Percentiles rank a stretch among this genome's conserved stretches.
Evolutionary conservation across 2,113 vertebrate genomes (phyloP).

Genomic region (Plotosus lineatus): DNA sequence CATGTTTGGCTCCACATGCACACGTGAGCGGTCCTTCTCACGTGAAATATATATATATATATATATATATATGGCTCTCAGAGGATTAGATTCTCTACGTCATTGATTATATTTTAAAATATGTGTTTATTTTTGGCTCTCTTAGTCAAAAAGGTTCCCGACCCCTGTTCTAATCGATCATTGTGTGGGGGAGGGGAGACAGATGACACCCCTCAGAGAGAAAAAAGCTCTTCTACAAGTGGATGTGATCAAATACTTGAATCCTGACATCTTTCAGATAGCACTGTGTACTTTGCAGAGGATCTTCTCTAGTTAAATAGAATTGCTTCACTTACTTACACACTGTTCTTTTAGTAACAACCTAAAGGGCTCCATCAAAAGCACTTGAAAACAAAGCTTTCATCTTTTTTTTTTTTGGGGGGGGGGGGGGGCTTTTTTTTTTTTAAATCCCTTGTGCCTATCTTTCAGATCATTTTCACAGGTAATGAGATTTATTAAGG

Average conservation of each 20-base stretch:
- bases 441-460: constrained; percentile 15
- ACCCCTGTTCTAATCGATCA: no score
- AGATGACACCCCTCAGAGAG: no score
- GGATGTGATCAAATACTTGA: constrained; percentile 10
- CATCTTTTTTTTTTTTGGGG: constrained; percentile 41
- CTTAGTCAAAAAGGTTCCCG: no score
- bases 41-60: no score
- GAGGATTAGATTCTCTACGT: no score
- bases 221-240: constrained; percentile 6
- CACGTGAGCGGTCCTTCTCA: no score
- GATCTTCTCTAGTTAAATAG: constrained; percentile 29
- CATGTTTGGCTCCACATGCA: no score
- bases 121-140: no score
- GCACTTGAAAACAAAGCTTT: constrained; percentile 42
- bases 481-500: constrained; percentile 52
- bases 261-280: constrained; percentile 15
- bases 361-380: constrained; percentile 44
- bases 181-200: no score
- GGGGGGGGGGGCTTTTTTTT: constrained; percentile 25
- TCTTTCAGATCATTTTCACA: constrained; percentile 52
- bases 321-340: constrained; percentile 6
- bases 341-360: constrained; percentile 29
- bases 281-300: not conserved
- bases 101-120: no score
- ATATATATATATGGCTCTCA: no score